phyloP scores from a whole-genome alignment of 2,797 vertebrate genomes.

The Crax fasciolata region DNA sequence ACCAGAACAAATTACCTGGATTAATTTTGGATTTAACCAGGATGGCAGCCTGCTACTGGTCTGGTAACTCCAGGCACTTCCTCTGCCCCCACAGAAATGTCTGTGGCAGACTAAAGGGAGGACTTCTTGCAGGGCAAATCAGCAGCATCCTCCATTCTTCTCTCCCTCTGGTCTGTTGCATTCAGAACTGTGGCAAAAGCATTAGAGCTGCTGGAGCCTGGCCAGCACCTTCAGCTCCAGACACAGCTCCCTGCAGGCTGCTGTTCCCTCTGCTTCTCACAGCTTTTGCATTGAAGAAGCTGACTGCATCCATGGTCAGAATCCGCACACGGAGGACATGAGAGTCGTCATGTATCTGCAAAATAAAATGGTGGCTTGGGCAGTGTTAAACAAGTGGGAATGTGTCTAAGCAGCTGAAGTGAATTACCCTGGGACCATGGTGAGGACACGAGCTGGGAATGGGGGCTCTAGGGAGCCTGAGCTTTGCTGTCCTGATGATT shows the following conservation, averaged over 20 bases:
- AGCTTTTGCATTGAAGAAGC: neutral
- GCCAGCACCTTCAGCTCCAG: neutral
- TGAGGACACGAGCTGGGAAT: neutral
- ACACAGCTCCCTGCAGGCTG: neutral
- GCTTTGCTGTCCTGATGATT: neutral
- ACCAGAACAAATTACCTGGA: neutral
- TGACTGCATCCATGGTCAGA: neutral
- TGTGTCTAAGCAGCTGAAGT: neutral
- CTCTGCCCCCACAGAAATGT: neutral
- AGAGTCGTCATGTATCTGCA: neutral
- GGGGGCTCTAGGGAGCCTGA: neutral
- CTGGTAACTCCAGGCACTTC: neutral
- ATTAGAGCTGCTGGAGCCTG: neutral
- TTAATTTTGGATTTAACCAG: neutral
- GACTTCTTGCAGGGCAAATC: neutral
- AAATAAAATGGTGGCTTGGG: neutral
- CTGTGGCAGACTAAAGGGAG: neutral
- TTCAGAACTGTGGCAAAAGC: neutral
- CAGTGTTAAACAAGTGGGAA: neutral
- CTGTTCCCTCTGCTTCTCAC: neutral
- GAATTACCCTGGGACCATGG: neutral
- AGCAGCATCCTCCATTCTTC: neutral
- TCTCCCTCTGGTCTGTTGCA: neutral
- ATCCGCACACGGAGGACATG: neutral
- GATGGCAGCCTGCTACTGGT: neutral